Conservation (phyloP, 1,140 invertebrate species). For the Coenobita brevimanus region DNA sequence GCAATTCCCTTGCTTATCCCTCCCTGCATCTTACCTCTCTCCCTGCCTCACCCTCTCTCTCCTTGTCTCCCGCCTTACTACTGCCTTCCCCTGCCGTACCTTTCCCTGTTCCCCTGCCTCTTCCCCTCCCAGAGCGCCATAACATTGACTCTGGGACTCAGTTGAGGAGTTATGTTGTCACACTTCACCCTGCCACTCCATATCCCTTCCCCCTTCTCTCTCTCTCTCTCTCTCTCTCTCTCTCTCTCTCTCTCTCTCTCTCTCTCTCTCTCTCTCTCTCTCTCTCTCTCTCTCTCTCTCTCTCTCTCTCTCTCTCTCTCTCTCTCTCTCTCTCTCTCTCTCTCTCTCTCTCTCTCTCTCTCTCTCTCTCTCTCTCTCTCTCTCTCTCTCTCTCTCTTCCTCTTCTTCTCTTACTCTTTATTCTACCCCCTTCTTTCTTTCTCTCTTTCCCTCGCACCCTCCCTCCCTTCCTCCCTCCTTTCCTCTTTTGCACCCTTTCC, state of each 20-base stretch:
- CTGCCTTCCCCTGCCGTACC: too few species aligned
- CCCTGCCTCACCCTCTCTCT: too few species aligned
- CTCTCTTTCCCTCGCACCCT: not conserved
- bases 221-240: constrained; percentile 2
- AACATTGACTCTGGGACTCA: not conserved
- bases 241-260: constrained; percentile 27
- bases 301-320: not conserved
- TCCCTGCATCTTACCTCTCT: too few species aligned
- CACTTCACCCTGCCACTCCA: not conserved
- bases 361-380: not conserved
- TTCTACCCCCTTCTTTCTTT: not conserved
- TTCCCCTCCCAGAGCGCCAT: not conserved
- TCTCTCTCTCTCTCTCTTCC: not conserved
- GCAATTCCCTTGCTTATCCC: too few species aligned
- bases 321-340: not conserved
- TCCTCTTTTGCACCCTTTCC: not conserved
- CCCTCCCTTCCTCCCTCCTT: not conserved
- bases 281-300: too few species aligned
- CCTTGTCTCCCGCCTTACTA: too few species aligned
- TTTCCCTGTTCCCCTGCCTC: too few species aligned
- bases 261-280: not conserved
- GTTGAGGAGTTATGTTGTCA: not conserved
- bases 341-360: not conserved
- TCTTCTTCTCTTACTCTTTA: not conserved
- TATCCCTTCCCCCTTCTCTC: not conserved